Percentiles rank a stretch among this genome's conserved stretches.
These are phyloP conservation scores for Sympetrum striolatum DNA, from an alignment of 2,888 invertebrate species.

Conservation along the genomic window DNA sequence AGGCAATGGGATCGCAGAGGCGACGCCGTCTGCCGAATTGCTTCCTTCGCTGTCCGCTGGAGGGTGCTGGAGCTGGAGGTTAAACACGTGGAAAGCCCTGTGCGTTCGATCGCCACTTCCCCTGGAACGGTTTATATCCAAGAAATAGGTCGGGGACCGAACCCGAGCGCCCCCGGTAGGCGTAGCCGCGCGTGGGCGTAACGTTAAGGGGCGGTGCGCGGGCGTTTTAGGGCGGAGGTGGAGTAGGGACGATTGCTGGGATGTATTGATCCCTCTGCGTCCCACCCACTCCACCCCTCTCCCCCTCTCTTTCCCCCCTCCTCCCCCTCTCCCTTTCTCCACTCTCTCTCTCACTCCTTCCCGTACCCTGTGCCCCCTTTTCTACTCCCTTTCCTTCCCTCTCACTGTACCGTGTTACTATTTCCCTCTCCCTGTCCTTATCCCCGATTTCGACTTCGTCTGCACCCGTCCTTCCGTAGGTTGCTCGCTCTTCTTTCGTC, in stretches of 20 bases:
- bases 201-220: background rate
- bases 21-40: conserved; percentile 20
- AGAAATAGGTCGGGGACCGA: conserved; percentile 42
- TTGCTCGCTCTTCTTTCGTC: too few species aligned
- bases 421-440: conserved; percentile 19
- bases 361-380: background rate
- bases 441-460: too few species aligned
- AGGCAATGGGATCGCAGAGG: conserved; percentile 15
- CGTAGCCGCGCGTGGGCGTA: conserved; percentile 24
- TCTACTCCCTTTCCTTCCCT: conserved; percentile 46
- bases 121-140: conserved; percentile 40
- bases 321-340: conserved; percentile 30
- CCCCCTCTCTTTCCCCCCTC: background rate
- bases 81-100: conserved; percentile 38
- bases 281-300: background rate
- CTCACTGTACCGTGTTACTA: conserved; percentile 46
- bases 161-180: background rate
- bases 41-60: conserved; percentile 14
- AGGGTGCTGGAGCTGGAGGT: conserved; percentile 32
- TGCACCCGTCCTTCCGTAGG: too few species aligned
- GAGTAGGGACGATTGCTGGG: conserved; percentile 37
- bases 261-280: conserved; percentile 46
- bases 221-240: background rate
- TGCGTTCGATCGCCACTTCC: conserved; percentile 38
- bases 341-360: background rate